Base-by-base conservation (phyloP, 2,113 vertebrate species). In the Brienomyrus brachyistius region DNA sequence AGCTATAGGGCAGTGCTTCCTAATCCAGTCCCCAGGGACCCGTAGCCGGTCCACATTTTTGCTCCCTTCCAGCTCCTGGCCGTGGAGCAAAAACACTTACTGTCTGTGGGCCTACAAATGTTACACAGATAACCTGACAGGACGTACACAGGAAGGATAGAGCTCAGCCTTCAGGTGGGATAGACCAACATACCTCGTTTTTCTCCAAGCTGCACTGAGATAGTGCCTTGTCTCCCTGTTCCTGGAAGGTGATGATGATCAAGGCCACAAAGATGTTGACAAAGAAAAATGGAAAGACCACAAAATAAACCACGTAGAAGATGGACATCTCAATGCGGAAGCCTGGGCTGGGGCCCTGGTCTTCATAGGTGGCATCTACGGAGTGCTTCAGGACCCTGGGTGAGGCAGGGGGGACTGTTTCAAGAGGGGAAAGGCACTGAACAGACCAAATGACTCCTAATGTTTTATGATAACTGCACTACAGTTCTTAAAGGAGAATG, bases 211-310 rank as follows among this genome's bases (percentile, higher is more conserved):
- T 99, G 95, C 98, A 99, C 89, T 98, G 97, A 11, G 98, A 98
- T 96, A 99, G 94, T 91, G 97, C 98, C 93, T 98, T 99, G 96
- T 99, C 98, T 50, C 98, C 98, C 93, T 99, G 98, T 93, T 99
- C 98, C 95, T 99, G 98, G 94, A 99, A 99, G 83, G 98, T 99
- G 96, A 99, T 99, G 94, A 99, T 99, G 93, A 99, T 99, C 92
- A 99, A 95, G 80, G 98, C 98, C 89, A 99, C 98, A 6, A 99
- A 99, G 95, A 99, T 99, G 95, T 99, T 99, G 93, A 99, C 98
- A 52, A 99, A 99, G 96, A 99, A 99, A 94, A 99, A 99, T 90
- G 98, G 98, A 93, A 99, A 99, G 92, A 99, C 98, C 84, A 99
- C 97, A 91, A 99, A 99, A 94, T 99, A 99, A 91, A 99, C 98